Base-by-base conservation (phyloP, 1,140 invertebrate genomes). In the Thalassaphorura encarpata region DNA sequence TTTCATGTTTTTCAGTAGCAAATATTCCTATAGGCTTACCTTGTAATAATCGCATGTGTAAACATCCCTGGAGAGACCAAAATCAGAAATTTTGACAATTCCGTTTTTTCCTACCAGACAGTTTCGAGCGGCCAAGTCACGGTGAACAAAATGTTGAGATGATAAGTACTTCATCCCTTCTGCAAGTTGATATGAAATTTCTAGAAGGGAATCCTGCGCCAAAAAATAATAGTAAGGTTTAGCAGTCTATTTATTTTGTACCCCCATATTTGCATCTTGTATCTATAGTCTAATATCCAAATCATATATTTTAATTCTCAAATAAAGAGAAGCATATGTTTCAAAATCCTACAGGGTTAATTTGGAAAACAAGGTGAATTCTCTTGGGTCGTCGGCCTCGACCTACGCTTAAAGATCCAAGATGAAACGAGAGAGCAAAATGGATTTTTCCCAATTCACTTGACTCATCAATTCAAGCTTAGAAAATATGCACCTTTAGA, bases 21-120 rank as follows among this genome's bases (percentile, higher is more conserved):
- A 48, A 48, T 27, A 26, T 23, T 18, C 42, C 6, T 6, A n/a
- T 8, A 31, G 28, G 56, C 68, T 70, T 71, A 87, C 85, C 76
- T 88, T 92, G 70, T 93, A 94, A 72, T 94, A 94, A 69, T 93
- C 89, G 66, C 85, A 87, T 0, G 87, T 90, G 72, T 93, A 92
- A 6, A 93, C 82, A 69, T 92, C 86, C 45, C 90, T 71, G 26
- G 88, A 89, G 81, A 93, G 85, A 18, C 90, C 89, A 69, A 94
- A 92, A 70, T 95, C 89, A 0, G 89, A 87, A 51, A 91, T 90
- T 76, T 93, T 95, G 23, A 61, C 59, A 19, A 49, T 56, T 2
- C 91, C 76, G 45, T 82, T 80, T 1, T 79, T 76, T 3, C 87
- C 85, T 1, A 96, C 87, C 0, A 95, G 73, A 67, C 91, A 91